A percentile compares a stretch with the other conserved stretches of the same genome.
phyloP scores from a whole-genome alignment of 2,888 invertebrate genomes.

The Spodoptera exigua region DNA sequence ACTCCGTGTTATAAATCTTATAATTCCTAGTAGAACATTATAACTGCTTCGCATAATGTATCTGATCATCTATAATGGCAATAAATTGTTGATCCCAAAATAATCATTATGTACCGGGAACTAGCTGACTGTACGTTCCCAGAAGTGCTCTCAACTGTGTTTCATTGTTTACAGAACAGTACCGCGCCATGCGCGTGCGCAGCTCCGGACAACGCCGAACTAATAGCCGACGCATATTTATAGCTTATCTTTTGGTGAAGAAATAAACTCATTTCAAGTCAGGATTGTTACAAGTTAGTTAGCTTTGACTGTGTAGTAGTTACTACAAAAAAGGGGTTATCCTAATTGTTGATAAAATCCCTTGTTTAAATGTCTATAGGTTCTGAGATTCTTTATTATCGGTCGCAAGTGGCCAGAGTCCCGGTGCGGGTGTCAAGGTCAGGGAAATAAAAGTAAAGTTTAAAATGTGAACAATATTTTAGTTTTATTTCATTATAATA shows the following conservation, averaged over 20 bases:
- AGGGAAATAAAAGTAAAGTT: slow-evolving; percentile 67
- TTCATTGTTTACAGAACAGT: slow-evolving; percentile 44
- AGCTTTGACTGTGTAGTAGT: neutral
- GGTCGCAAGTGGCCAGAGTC: slow-evolving; percentile 5
- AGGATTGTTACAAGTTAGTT: neutral
- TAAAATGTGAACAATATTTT: slow-evolving; percentile 76
- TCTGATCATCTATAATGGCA: slow-evolving; percentile 33
- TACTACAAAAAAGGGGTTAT: slow-evolving; percentile 8
- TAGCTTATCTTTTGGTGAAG: slow-evolving; percentile 33
- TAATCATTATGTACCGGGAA: slow-evolving; percentile 33
- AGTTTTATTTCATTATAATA: slow-evolving; percentile 74
- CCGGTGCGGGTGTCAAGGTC: slow-evolving; percentile 25
- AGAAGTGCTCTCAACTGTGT: slow-evolving; percentile 32
- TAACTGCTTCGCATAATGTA: slow-evolving; percentile 2
- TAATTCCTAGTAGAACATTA: slow-evolving; percentile 32
- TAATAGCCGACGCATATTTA: slow-evolving; percentile 28
- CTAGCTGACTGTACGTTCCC: slow-evolving; percentile 35
- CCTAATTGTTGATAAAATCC: slow-evolving; percentile 34
- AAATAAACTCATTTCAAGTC: slow-evolving; percentile 12
- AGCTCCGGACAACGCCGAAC: slow-evolving; percentile 14
- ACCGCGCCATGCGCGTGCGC: neutral
- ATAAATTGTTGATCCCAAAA: slow-evolving; percentile 47
- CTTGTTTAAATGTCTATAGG: too few relatives aligned
- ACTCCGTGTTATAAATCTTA: slow-evolving; percentile 15
- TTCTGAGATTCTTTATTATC: slow-evolving; percentile 11